Evolutionary conservation across 2,797 vertebrate species (phyloP), one percentile per base, ranked within the genome.

Genomic region (Platalea minor): DNA sequence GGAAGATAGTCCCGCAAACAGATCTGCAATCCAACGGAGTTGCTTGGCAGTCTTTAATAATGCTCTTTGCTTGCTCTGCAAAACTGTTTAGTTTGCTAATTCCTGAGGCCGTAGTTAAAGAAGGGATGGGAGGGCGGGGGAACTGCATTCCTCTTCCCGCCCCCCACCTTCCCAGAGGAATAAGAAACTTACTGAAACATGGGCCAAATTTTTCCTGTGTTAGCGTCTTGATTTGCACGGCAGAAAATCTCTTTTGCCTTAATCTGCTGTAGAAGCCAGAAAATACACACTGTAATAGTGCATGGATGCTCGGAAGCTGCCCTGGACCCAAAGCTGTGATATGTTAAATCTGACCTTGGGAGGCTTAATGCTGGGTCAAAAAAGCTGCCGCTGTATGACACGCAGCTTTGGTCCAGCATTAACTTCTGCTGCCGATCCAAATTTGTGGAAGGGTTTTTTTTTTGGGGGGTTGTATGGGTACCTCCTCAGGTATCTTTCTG

Each of bases 21-120:
- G 92, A 60, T 85, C n/a, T 80, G 95, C 93, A 56, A 20, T 94
- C 97, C 95, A 90, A 4, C 37, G 2, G 51, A 95, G 96, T 96
- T 97, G 95, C 96, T 87, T 96, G 96, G 94, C 96, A 96, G 95
- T 93, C 94, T 87, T 91, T 95, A 97, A 95, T 95, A 95, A 96
- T 35, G 95, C 89, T 93, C 92, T 35, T 60, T 95, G 96, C 95
- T 95, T 64, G 91, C 91, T 92, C 94, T 94, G 93, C 92, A 94
- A 64, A 97, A 96, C 85, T 94, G 94, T 96, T 91, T 85, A 91
- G 96, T 94, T 97, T 97, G 96, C 95, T 97, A 69, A 96, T 96
- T 97, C 93, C 93, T 96, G 85, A 85, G 94, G 91, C 88, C 76
- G 87, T 17, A 72, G 86, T 46, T 95, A n/a, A 84, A 94, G 91